Conservation (phyloP, 1,140 invertebrate genomes). For the Polypedilum vanderplanki region DNA sequence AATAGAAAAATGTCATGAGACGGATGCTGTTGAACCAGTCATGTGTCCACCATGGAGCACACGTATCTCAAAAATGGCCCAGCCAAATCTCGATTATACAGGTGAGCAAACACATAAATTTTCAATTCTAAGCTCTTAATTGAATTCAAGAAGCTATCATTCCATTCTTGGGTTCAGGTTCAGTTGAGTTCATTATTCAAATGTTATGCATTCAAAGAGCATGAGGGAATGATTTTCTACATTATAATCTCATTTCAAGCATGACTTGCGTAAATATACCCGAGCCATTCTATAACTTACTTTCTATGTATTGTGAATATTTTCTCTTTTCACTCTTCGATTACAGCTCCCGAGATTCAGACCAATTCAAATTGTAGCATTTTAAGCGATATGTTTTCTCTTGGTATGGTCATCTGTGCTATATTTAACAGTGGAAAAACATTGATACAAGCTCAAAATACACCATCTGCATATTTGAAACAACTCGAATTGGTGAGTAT, state of each 20-base stretch:
- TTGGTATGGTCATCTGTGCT: slow-evolving; percentile 86
- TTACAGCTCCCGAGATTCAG: slow-evolving; percentile 80
- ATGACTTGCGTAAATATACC: background rate
- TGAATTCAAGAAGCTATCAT: too few species aligned
- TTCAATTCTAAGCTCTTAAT: background rate
- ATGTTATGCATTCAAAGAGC: too few species aligned
- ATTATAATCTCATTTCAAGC: slow-evolving; percentile 16
- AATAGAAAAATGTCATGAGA: slow-evolving; percentile 44
- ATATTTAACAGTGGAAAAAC: slow-evolving; percentile 84
- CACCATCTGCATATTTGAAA: slow-evolving; percentile 75
- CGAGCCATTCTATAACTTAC: background rate
- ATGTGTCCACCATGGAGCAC: slow-evolving; percentile 77
- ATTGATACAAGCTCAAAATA: slow-evolving; percentile 83
- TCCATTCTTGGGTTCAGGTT: too few species aligned
- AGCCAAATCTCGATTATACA: slow-evolving; percentile 86
- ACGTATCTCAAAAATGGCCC: slow-evolving; percentile 81
- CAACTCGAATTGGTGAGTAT: slow-evolving; percentile 81
- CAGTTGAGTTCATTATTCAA: too few species aligned
- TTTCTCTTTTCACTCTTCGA: slow-evolving; percentile 35
- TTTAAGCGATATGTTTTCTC: slow-evolving; percentile 89
- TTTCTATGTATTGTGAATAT: background rate
- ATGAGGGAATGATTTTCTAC: background rate
- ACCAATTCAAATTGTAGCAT: slow-evolving; percentile 72
- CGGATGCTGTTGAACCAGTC: slow-evolving; percentile 62
- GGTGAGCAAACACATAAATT: slow-evolving; percentile 46